phyloP scores from a whole-genome alignment of 2,888 invertebrate species.

The Notocelia uddmanniana region DNA sequence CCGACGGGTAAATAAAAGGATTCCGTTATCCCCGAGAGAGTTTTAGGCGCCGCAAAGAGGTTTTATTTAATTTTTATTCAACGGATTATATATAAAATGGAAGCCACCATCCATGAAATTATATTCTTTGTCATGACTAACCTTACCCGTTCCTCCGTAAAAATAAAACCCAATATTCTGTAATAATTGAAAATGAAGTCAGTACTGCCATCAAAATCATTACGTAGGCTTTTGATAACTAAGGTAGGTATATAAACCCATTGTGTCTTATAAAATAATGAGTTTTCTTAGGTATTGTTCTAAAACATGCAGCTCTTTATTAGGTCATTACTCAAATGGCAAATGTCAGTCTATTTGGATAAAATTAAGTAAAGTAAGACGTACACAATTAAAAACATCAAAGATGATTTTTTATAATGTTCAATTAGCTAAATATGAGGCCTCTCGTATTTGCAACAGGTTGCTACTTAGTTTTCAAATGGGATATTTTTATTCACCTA shows the following conservation, averaged over 20 bases:
- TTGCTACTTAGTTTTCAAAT: neutral
- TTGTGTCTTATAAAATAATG: too few relatives aligned
- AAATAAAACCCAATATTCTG: constrained; percentile 8
- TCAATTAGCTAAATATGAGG: too few relatives aligned
- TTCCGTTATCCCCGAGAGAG: constrained; percentile 37
- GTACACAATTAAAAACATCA: neutral
- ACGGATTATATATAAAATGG: constrained; percentile 42
- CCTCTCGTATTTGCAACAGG: too few relatives aligned
- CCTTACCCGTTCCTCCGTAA: constrained; percentile 12
- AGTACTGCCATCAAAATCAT: neutral
- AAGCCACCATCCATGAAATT: constrained; percentile 43
- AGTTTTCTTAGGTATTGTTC: too few relatives aligned
- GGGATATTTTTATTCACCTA: neutral
- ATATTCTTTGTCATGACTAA: constrained; percentile 32
- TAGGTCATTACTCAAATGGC: neutral
- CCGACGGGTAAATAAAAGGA: constrained; percentile 37
- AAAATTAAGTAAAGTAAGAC: neutral
- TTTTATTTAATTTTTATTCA: constrained; percentile 45
- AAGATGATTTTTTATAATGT: neutral
- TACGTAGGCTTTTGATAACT: too few relatives aligned
- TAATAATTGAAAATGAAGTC: constrained; percentile 5
- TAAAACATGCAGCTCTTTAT: too few relatives aligned
- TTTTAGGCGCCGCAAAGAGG: constrained; percentile 33
- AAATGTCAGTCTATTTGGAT: neutral
- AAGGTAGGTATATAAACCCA: too few relatives aligned